Evolutionary conservation across 2,888 invertebrate genomes (phyloP), one percentile per base, ranked within the genome.

Genomic region (Rutpela maculata): DNA sequence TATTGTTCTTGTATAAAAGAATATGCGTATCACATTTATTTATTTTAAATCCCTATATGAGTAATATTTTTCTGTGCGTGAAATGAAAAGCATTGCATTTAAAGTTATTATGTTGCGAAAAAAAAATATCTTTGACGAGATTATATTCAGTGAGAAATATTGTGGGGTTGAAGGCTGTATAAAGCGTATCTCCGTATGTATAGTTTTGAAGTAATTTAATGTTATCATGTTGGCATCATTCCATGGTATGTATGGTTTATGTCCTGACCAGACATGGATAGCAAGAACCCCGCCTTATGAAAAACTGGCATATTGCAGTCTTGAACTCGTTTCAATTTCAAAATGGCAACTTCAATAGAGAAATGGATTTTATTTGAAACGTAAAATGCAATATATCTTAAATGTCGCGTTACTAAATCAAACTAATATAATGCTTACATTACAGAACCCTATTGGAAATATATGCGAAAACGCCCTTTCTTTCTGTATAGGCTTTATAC

Each of bases 251-350:
- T 82, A 84, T 83, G 83, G 82, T 86, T 85, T 86, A 86, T 85
- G 82, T 82, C 78, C 80, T 80, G 83, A 81, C 82, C 83, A 85
- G 86, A 85, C 85, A 84, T 83, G 84, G 83, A 80, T 77, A 68
- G 80, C 75, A 77, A 79, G 80, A 78, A 85, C 84, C 83, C 84
- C 86, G 85, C 83, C 83, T 84, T 80, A 82, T 84, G 85, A 87
- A 86, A 87, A 87, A 87, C 85, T 86, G 83, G 86, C 85, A 85
- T 85, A 82, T 83, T 81, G 82, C 82, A 81, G 84, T 82, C 85
- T 85, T 84, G 85, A 86, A 85, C 86, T 84, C 84, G 85, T 85
- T 87, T 84, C 85, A 86, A 86, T 86, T 85, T 85, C 84, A 86
- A 87, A 87, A 87, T 86, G 85, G 86, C 85, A 86, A 85, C 85